These are phyloP conservation scores for Drosophila serrata DNA, from an alignment of 1,140 invertebrate genomes.

Conservation along the genomic window DNA sequence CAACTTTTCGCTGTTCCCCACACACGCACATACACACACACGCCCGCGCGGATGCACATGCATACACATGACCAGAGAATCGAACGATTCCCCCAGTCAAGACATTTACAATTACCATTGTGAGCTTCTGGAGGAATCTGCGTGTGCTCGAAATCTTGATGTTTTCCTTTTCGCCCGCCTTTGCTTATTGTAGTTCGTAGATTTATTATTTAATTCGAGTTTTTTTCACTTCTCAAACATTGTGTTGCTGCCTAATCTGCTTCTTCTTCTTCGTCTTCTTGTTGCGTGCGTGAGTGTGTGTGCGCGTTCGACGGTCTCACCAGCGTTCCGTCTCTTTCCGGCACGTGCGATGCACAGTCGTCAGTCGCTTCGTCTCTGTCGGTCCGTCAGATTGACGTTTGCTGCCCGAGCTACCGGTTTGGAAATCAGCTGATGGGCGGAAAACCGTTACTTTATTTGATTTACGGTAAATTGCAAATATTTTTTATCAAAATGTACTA, in stretches of 20 bases:
- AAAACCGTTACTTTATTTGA: conserved; percentile 15
- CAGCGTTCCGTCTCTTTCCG: conserved; percentile 59
- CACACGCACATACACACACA: conserved; percentile 11
- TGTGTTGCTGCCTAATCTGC: conserved; percentile 57
- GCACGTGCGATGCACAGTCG: conserved; percentile 42
- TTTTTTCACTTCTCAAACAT: conserved; percentile 73
- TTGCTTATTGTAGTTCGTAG: conserved; percentile 32
- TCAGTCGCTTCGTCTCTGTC: conserved; percentile 67
- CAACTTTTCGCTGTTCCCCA: conserved; percentile 31
- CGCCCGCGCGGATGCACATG: conserved; percentile 12
- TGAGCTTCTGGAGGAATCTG: conserved; percentile 71
- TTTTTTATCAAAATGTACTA: conserved; percentile 2
- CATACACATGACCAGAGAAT: conserved; percentile 26
- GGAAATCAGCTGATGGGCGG: conserved; percentile 42
- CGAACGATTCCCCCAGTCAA: conserved; percentile 25
- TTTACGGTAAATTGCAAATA: background rate
- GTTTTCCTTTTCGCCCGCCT: conserved; percentile 34
- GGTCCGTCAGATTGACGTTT: conserved; percentile 73
- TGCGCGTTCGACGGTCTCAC: conserved; percentile 66
- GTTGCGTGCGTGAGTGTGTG: conserved; percentile 27
- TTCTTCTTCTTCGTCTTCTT: conserved; percentile 38
- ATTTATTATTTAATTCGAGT: conserved; percentile 57
- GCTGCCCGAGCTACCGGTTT: conserved; percentile 44
- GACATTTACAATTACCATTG: conserved; percentile 56
- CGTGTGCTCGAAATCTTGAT: conserved; percentile 71